Evolutionary conservation across 2,797 vertebrate genomes (phyloP).

Genomic region (Myotis daubentonii): DNA sequence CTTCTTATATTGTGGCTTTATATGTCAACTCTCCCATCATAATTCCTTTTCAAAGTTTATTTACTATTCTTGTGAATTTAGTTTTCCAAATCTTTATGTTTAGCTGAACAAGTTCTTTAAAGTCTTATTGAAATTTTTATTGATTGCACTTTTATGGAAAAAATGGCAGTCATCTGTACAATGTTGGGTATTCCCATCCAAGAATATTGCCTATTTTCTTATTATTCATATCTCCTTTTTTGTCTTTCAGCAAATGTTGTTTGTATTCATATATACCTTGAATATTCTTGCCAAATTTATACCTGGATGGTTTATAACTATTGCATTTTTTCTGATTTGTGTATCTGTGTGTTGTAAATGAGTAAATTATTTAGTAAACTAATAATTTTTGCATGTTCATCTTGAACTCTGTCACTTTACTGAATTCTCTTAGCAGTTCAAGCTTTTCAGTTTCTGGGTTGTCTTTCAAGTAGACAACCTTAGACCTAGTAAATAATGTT

Average conservation of each 20-base stretch:
- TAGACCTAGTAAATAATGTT: conserved; percentile 29
- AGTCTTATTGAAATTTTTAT: background rate
- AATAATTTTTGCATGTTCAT: conserved; percentile 12
- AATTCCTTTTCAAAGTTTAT: background rate
- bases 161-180: background rate
- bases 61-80: conserved; percentile 28
- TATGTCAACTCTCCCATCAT: background rate
- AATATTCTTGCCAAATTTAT: conserved; percentile 38
- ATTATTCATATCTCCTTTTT: background rate
- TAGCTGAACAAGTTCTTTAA: conserved; percentile 28
- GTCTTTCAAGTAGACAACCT: conserved; percentile 29
- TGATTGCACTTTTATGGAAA: conserved; percentile 9
- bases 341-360: background rate
- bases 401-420: background rate
- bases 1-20: conserved; percentile 9
- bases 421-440: background rate
- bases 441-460: background rate
- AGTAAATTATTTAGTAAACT: background rate
- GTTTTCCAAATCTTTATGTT: conserved; percentile 34
- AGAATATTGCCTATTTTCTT: background rate
- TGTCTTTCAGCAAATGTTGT: conserved; percentile 23
- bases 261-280: conserved; percentile 11
- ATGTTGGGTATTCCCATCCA: background rate
- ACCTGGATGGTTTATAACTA: background rate
- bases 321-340: conserved; percentile 23